Base-by-base conservation (phyloP, 2,888 invertebrate genomes). In the Pegoplata infirma region DNA sequence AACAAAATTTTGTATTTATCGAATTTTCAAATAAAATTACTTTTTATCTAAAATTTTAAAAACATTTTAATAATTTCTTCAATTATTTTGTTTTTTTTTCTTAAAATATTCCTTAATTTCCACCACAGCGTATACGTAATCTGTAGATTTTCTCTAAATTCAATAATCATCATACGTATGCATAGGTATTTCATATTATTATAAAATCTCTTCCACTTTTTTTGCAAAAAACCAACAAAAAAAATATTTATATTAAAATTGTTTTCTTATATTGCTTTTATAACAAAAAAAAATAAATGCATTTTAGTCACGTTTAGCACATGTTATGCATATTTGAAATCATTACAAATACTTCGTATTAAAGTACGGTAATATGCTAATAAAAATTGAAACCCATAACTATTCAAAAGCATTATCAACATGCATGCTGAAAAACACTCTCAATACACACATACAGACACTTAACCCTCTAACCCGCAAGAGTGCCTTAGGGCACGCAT, bases 321-420 rank as follows among this genome's bases (percentile, higher is more conserved):
- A 79, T 79, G 79, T 72, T 79, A 79, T 79, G 79, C 79, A 79
- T 79, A 75, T 79, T 79, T 75, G 75, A 72, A 75, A 79, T 79
- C 75, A 79, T 79, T 79, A 79, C 79, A 75, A 79, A 79, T 79
- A 75, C 71, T 79, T 72, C n/a, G 71, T 53, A 79, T 79, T 79
- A 49, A 68, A 51, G 67, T 51, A 68, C 53, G 63, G 73, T 68
- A 69, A 69, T 75, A 72, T 68, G 75, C 75, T 75, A 79, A 79
- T 79, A 79, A 79, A 75, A 75, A n/a, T n/a, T 63, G 71, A 72
- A 72, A 79, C 63, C 79, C 75, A 72, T 79, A 79, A 79, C 79
- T 79, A 79, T 75, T 71, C 66, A 72, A 67, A 75, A 59, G 71
- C 66, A 76, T 73, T 72, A 80, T 59, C 73, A 64, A 59, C 71